Evolutionary conservation across 2,888 invertebrate species (phyloP), one percentile per base, ranked within the genome.

Genomic region (Alitta virens): DNA sequence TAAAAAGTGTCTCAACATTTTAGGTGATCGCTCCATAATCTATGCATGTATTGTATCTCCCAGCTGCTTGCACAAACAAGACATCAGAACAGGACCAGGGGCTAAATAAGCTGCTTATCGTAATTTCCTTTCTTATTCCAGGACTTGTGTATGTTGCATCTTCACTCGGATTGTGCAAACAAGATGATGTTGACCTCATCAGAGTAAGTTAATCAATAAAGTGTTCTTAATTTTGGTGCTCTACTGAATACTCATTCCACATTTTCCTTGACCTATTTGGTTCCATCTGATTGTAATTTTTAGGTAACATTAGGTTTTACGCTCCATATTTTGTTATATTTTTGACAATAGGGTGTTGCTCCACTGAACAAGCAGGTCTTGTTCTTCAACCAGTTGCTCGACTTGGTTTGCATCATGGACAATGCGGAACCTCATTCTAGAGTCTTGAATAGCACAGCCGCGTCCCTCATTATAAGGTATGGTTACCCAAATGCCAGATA

Each of bases 141-240:
- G 78, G 75, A 56, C 55, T 78, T 52, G 63, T 78, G 62, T 74
- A 69, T 70, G 76, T 77, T 38, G 71, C 75, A 3, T 74, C 74
- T 21, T 71, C 69, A n/a, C 67, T 78, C 23, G 78, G 78, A 1
- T 61, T 78, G 18, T 78, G 78, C 65, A 65, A 70, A 63, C 68
- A 70, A 58, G 74, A 77, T 68, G 78, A 78, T 71, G 74, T 75
- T 5, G 78, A 78, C 57, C 67, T 78, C 0, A 76, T 78, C 9
- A 69, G 74, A 71, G 78, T 78, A 70, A 69, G 72, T 53, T 58
- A 18, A 23, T n/a, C n/a, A n/a, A n/a, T n/a, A n/a, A n/a, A n/a
- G n/a, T n/a, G n/a, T n/a, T n/a, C n/a, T n/a, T 9, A 40, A 40
- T 12, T 40, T 16, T 40, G 9, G 9, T 40, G 40, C 16, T 40